A percentile compares a stretch with the other conserved stretches of the same genome.
Evolutionary conservation across 2,888 invertebrate species (phyloP).

Genomic region (Drosophila anomalata): DNA sequence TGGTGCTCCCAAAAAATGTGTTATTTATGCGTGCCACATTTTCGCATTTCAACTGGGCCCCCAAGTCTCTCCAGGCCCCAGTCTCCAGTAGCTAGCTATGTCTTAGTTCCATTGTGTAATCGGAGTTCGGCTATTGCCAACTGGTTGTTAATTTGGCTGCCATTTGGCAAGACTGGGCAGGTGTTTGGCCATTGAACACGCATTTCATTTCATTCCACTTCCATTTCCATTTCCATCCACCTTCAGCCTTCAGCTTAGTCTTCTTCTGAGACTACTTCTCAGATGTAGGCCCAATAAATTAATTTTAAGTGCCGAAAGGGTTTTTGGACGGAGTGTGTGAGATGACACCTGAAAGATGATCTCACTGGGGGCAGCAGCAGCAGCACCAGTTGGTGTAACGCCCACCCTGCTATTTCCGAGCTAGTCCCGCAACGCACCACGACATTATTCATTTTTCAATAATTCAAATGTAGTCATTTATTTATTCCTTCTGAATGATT

Average conservation of each 20-base stretch:
- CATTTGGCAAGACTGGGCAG: conserved; percentile 58
- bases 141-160: conserved; percentile 66
- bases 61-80: conserved; percentile 6
- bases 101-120: conserved; percentile 58
- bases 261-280: conserved; percentile 13
- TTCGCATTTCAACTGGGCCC: conserved; percentile 10
- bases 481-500: conserved; percentile 13
- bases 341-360: conserved; percentile 46
- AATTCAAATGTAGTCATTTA: conserved; percentile 23
- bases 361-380: conserved; percentile 50
- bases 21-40: conserved; percentile 56
- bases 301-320: conserved; percentile 47
- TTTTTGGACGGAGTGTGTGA: conserved; percentile 2
- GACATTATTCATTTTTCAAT: not conserved
- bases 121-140: conserved; percentile 55
- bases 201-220: conserved; percentile 11
- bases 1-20: conserved; percentile 28
- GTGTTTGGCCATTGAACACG: conserved; percentile 44
- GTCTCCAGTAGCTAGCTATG: not conserved
- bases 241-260: not conserved
- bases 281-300: conserved; percentile 47
- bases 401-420: conserved; percentile 42
- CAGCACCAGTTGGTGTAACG: conserved; percentile 23
- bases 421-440: not conserved
- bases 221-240: too few relatives aligned